Base-by-base conservation (phyloP, 2,797 vertebrate genomes). In the Thunnus albacares region DNA sequence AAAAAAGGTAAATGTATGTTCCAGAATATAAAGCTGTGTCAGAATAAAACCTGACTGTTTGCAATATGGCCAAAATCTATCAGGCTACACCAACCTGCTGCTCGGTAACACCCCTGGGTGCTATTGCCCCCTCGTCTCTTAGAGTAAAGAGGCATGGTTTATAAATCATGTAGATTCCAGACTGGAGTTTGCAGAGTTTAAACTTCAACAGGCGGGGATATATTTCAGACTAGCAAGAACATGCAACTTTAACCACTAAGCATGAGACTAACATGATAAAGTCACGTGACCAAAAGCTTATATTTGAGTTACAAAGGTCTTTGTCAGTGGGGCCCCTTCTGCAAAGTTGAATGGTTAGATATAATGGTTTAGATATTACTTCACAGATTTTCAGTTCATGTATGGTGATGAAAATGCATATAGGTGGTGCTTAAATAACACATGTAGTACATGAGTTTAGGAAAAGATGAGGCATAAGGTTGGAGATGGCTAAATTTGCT, bases 11-110 rank as follows among this genome's bases (percentile, higher is more conserved):
- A 51, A 33, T 47, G 45, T 47, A 75, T 30, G 33, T 65, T 58
- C 65, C 24, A 66, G 63, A 65, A 74, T 8, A 75, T n/a, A 59
- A 75, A 79, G 56, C 24, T 41, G 38, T 38, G 35, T 64, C 60
- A 67, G 47, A 72, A 41, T 52, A 64, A 62, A 55, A 56, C 26
- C 24, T 26, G 62, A 52, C 4, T 30, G 33, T 26, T 49, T 64
- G 26, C 17, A 59, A 3, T 8, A 26, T 33, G 45, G 69, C 28
- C 28, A 63, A n/a, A 52, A 66, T 57, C 59, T 33, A 24, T 81
- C 56, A 14, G 75, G n/a, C 28, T 56, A 45, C 41, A 58, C 26
- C 55, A 64, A 38, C 55, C 53, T 52, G 57, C 12, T 71, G 58
- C 45, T 53, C 7, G 12, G 20, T 22, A 28, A 53, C 64, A 81